phyloP scores from a whole-genome alignment of 2,888 invertebrate species.

The Penaeus monodon region DNA sequence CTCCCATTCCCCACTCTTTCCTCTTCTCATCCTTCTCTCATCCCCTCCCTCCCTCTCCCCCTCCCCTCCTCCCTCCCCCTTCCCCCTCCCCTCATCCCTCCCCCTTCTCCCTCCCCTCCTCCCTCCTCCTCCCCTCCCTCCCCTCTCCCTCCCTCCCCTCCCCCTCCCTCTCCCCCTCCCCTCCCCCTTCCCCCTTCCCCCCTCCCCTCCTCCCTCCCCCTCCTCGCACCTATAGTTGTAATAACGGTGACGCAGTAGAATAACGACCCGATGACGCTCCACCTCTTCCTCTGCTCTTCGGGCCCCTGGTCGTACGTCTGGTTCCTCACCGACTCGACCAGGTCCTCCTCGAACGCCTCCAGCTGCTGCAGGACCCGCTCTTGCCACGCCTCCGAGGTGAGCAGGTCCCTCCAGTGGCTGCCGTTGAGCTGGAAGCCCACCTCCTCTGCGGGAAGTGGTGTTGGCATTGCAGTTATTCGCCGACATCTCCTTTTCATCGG shows the following conservation, averaged over 20 bases:
- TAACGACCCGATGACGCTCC: slow-evolving; percentile 87
- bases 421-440: slow-evolving; percentile 68
- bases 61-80: slow-evolving; percentile 6
- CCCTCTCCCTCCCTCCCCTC: too few relatives aligned
- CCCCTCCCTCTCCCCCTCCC: background rate
- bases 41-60: too few relatives aligned
- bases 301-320: slow-evolving; percentile 69
- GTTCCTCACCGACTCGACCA: slow-evolving; percentile 80
- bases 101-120: background rate
- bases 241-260: slow-evolving; percentile 88
- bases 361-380: slow-evolving; percentile 81
- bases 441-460: slow-evolving; percentile 73
- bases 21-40: too few relatives aligned
- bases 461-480: background rate
- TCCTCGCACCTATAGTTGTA: slow-evolving; percentile 85
- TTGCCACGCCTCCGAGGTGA: slow-evolving; percentile 81
- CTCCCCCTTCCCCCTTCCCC: background rate
- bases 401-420: slow-evolving; percentile 27
- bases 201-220: too few relatives aligned
- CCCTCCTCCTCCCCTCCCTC: background rate
- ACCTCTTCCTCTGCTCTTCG: slow-evolving; percentile 72
- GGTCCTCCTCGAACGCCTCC: slow-evolving; percentile 82
- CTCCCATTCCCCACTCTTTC: background rate
- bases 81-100: background rate
- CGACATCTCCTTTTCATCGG: too few relatives aligned